Conservation (phyloP, 1,140 invertebrate species). For the Danaus melanippus region DNA sequence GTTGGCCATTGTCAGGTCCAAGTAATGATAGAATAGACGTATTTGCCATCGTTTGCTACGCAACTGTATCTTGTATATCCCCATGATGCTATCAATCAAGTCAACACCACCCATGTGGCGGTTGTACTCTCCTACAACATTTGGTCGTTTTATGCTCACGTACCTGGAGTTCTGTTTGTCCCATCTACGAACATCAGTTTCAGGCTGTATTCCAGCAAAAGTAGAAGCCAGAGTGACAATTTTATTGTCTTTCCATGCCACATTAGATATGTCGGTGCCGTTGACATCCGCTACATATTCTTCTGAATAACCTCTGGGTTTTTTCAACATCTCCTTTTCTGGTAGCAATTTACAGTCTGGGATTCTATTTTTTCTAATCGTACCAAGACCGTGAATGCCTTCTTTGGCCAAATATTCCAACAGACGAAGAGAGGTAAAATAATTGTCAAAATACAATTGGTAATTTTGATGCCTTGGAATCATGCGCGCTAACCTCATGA, state of each 20-base stretch:
- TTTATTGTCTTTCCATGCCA: slow-evolving; percentile 47
- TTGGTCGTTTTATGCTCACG: slow-evolving; percentile 21
- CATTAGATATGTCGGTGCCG: slow-evolving; percentile 17
- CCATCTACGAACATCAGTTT: too few relatives aligned
- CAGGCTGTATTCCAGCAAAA: slow-evolving; percentile 29
- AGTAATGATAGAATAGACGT: slow-evolving; percentile 28
- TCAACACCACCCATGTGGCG: slow-evolving; percentile 40
- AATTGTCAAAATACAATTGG: too few relatives aligned
- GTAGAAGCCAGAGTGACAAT: slow-evolving; percentile 40
- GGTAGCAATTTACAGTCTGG: slow-evolving; percentile 20
- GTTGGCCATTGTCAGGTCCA: slow-evolving; percentile 35
- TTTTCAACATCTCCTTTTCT: slow-evolving; percentile 13
- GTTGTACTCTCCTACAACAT: slow-evolving; percentile 42
- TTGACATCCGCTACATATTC: slow-evolving; percentile 16
- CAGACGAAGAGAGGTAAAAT: too few relatives aligned
- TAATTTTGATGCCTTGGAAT: too few relatives aligned
- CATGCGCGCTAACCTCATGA: too few relatives aligned
- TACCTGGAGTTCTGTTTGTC: too few relatives aligned
- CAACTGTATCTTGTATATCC: slow-evolving; percentile 31
- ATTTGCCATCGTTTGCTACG: slow-evolving; percentile 27
- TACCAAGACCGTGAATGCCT: slow-evolving; percentile 16
- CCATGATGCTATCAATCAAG: slow-evolving; percentile 35
- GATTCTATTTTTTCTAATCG: slow-evolving; percentile 23
- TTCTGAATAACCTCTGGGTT: slow-evolving; percentile 15
- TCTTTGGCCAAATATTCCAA: slow-evolving; percentile 3